A percentile compares a stretch with the other conserved stretches of the same genome.
Conservation (phyloP, 1,140 invertebrate species). For the Ditylenchus dipsaci region DNA sequence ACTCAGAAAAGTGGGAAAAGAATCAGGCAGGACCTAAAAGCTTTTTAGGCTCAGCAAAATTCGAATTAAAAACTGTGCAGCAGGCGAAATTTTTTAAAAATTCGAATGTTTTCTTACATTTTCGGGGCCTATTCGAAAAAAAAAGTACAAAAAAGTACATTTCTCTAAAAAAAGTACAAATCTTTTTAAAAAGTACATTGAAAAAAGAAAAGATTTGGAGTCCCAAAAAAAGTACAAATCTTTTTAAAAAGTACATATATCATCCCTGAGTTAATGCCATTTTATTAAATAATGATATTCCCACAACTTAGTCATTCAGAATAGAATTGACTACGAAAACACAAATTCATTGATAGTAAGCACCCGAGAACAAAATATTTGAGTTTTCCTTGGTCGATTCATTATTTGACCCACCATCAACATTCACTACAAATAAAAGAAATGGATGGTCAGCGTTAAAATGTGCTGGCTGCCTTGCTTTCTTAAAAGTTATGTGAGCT, state of each 20-base stretch:
- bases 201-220: not conserved
- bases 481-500: not conserved
- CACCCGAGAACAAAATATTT: not conserved
- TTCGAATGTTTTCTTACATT: no score
- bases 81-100: no score
- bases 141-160: no score
- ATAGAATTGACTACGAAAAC: not conserved
- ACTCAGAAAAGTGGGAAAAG: no score
- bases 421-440: conserved; percentile 5
- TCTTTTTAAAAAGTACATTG: no score
- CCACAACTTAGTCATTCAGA: not conserved
- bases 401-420: not conserved
- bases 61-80: no score
- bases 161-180: no score
- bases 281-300: not conserved
- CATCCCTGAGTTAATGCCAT: not conserved
- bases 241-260: no score
- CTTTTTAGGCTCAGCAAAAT: no score
- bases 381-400: not conserved
- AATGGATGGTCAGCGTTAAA: conserved; percentile 26
- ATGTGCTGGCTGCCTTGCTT: not conserved
- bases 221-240: not conserved
- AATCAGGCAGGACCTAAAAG: no score
- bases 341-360: not conserved
- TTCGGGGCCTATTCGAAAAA: no score